Evolutionary conservation across 2,888 invertebrate species (phyloP).

Genomic region (Parasteatoda lunata): DNA sequence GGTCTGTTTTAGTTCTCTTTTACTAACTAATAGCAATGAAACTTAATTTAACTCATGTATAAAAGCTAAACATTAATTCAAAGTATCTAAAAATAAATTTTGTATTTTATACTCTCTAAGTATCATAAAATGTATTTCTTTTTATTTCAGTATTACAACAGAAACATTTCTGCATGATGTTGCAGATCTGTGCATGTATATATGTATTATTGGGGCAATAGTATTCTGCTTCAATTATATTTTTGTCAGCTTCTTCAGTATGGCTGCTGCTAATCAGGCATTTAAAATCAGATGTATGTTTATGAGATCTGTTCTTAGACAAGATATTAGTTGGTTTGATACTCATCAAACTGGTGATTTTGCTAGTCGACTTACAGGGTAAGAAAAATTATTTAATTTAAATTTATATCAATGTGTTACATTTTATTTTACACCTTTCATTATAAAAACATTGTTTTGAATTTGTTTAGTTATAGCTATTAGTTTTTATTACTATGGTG

Average conservation of each 20-base stretch:
- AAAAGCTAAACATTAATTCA: no score
- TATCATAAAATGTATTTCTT: background rate
- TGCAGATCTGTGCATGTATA: slow-evolving; percentile 42
- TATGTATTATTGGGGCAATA: slow-evolving; percentile 51
- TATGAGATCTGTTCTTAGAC: slow-evolving; percentile 74
- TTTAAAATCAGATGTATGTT: slow-evolving; percentile 75
- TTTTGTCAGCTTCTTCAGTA: slow-evolving; percentile 61
- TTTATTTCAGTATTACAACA: slow-evolving; percentile 33
- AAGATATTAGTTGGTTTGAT: slow-evolving; percentile 76
- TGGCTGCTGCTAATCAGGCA: slow-evolving; percentile 74
- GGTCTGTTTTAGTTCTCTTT: no score
- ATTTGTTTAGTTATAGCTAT: no score
- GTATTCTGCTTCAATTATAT: slow-evolving; percentile 61
- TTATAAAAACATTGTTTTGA: no score
- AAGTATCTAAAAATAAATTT: no score
- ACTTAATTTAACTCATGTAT: no score
- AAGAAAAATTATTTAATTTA: slow-evolving; percentile 36
- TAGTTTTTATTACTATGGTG: no score
- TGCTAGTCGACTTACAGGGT: slow-evolving; percentile 77
- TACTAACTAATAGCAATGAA: no score
- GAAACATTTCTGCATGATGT: slow-evolving; percentile 45
- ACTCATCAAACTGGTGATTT: slow-evolving; percentile 76
- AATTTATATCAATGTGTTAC: no score
- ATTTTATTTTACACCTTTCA: no score
- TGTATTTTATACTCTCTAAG: no score